phyloP scores from a whole-genome alignment of 2,113 vertebrate species.

The Neodontobutis hainanensis region DNA sequence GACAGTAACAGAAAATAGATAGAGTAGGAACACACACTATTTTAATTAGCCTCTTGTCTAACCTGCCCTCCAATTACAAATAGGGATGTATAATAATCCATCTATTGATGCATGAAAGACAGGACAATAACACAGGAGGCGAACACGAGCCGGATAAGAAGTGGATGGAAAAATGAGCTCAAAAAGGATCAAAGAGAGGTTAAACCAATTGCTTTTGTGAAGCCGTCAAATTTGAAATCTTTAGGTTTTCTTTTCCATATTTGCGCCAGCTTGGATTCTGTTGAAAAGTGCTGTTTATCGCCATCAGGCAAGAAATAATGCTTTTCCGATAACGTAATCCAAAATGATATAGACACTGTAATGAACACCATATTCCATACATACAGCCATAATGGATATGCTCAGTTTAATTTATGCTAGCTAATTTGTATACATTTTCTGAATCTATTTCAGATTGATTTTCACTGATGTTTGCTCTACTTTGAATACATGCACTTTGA shows the following conservation, averaged over 20 bases:
- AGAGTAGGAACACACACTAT: constrained; percentile 67
- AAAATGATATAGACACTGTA: constrained; percentile 69
- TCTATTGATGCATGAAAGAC: constrained; percentile 76
- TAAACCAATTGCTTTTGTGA: constrained; percentile 26
- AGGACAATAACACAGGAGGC: constrained; percentile 65
- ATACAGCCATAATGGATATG: constrained; percentile 64
- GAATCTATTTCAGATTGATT: constrained; percentile 70
- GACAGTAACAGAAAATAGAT: constrained; percentile 67
- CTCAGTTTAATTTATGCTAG: constrained; percentile 66
- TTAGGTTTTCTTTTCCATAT: constrained; percentile 9
- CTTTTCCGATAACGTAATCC: constrained; percentile 68
- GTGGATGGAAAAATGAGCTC: constrained; percentile 51
- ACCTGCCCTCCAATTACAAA: constrained; percentile 76
- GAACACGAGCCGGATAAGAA: constrained; percentile 51
- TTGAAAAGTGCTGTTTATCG: constrained; percentile 46
- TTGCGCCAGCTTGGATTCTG: constrained; percentile 15
- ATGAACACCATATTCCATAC: constrained; percentile 50
- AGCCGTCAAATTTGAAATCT: constrained; percentile 9
- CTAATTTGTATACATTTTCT: constrained; percentile 69
- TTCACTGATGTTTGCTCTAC: constrained; percentile 53
- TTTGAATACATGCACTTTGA: constrained; percentile 48
- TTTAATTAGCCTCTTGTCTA: constrained; percentile 76
- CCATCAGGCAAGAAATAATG: constrained; percentile 68
- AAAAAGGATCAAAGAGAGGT: constrained; percentile 37
- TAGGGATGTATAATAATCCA: constrained; percentile 75